Base-by-base conservation (phyloP, 2,888 invertebrate species). In the Archips crataeganus region DNA sequence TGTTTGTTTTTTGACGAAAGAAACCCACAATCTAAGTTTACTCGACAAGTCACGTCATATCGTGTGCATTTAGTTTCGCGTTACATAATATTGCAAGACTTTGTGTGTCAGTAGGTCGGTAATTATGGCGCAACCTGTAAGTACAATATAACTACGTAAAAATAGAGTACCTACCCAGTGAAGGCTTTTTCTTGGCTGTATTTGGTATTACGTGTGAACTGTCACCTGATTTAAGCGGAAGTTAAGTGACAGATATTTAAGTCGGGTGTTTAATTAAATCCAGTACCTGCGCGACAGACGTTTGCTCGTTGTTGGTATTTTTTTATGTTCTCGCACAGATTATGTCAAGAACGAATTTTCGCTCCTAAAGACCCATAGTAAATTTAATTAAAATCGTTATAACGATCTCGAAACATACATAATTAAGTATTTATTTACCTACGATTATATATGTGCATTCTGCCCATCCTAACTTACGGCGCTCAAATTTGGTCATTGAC, bases 101-200 rank as follows among this genome's bases (percentile, higher is more conserved):
- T 42, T 36, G 67, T 65, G 69, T 74, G 74, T 70, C 70, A 65
- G 60, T 74, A 54, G 69, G 74, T 70, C 70, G 54, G 70, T 8
- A 36, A 69, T 74, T 70, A 65, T 64, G 60, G 49, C 15, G 70
- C 45, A 74, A 74, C 45, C 65, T 36, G n/a, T n/a, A n/a, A n/a
- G n/a, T 34, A 39, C 13, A 11, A 39, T 9, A 34, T 36, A 15
- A 49, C 36, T 36, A 51, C 32, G 57, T 36, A 51, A 65, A 63
- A 65, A 57, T 57, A 57, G 57, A 49, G 42, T 61, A n/a, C 59
- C 34, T 61, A n/a, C 59, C 34, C 13, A 11, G 11, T 63, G 32
- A 63, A 32, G n/a, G 32, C 32, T 47, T 47, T 32, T 32, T 63
- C n/a, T 63, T 32, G 32, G 32, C 63, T 47, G 47, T 32, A 34